phyloP scores from a whole-genome alignment of 1,140 invertebrate species.

The Anthonomus grandis region DNA sequence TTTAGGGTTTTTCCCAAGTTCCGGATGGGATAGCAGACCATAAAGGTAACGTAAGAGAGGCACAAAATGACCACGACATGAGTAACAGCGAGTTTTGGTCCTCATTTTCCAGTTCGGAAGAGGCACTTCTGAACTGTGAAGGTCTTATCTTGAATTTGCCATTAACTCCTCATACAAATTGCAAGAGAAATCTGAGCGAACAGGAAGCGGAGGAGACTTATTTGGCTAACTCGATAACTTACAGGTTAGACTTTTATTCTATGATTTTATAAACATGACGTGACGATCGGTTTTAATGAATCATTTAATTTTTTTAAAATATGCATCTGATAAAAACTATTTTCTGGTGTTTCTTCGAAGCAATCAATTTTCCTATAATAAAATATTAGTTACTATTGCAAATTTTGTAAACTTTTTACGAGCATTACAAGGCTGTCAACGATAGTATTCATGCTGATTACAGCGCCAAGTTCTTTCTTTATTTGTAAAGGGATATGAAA shows the following conservation, averaged over 20 bases:
- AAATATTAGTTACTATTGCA: no score
- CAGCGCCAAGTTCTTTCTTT: no score
- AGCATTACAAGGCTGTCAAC: no score
- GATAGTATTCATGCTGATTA: no score
- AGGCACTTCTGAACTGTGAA: slow-evolving; percentile 67
- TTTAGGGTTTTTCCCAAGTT: slow-evolving; percentile 56
- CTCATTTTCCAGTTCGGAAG: slow-evolving; percentile 74
- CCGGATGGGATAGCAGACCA: slow-evolving; percentile 65
- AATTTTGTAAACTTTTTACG: no score
- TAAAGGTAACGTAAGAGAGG: slow-evolving; percentile 59
- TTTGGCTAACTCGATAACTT: slow-evolving; percentile 61
- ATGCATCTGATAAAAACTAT: no score
- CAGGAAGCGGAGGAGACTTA: slow-evolving; percentile 52
- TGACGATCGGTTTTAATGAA: no score
- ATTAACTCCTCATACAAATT: slow-evolving; percentile 59
- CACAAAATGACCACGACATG: slow-evolving; percentile 57
- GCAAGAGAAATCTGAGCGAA: slow-evolving; percentile 48
- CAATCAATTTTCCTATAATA: no score
- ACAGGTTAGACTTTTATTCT: slow-evolving; percentile 51
- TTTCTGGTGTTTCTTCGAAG: no score
- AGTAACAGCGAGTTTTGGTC: slow-evolving; percentile 76
- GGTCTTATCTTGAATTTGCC: slow-evolving; percentile 71
- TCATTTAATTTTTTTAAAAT: no score
- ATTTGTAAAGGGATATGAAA: no score
- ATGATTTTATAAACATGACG: not conserved